A percentile compares a stretch with the other conserved stretches of the same genome.
Evolutionary conservation across 23 tunicate species (phyloP).

Genomic region (Clavelina lepadiformis): DNA sequence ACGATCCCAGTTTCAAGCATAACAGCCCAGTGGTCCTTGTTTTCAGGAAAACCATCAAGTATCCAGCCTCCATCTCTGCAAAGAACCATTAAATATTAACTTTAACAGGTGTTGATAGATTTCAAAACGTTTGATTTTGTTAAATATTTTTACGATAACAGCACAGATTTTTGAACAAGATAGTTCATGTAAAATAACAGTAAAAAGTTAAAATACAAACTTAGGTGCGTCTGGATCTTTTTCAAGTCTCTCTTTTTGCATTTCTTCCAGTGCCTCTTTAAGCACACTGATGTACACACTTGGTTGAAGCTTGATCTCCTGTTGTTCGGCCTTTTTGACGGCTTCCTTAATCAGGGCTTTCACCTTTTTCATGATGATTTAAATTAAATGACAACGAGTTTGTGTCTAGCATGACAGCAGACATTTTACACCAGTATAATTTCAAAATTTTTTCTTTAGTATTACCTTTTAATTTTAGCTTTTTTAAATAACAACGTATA

Average conservation of each 20-base stretch:
- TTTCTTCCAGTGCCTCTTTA: constrained; percentile 50
- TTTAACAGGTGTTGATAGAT: background rate
- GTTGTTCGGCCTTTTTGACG: constrained; percentile 49
- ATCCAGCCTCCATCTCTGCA: constrained; percentile 95
- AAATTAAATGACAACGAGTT: background rate
- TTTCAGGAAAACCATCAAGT: constrained; percentile 81
- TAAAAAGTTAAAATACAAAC: constrained; percentile 19
- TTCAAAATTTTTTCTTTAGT: too few species aligned
- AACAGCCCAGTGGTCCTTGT: constrained; percentile 93
- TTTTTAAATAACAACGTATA: too few species aligned
- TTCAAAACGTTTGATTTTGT: background rate
- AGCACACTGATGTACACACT: constrained; percentile 53
- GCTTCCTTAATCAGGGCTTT: constrained; percentile 51
- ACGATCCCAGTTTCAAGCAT: constrained; percentile 71
- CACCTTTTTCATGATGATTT: too few species aligned
- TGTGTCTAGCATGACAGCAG: too few species aligned
- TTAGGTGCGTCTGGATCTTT: constrained; percentile 84
- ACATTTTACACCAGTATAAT: too few species aligned
- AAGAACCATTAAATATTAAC: too few species aligned
- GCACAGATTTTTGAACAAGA: too few species aligned
- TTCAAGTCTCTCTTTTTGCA: constrained; percentile 40
- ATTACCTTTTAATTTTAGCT: too few species aligned
- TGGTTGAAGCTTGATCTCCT: constrained; percentile 61
- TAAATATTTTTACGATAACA: background rate
- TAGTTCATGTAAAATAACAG: background rate